phyloP scores from a whole-genome alignment of 1,140 invertebrate species.

The Stegodyphus mimosarum region DNA sequence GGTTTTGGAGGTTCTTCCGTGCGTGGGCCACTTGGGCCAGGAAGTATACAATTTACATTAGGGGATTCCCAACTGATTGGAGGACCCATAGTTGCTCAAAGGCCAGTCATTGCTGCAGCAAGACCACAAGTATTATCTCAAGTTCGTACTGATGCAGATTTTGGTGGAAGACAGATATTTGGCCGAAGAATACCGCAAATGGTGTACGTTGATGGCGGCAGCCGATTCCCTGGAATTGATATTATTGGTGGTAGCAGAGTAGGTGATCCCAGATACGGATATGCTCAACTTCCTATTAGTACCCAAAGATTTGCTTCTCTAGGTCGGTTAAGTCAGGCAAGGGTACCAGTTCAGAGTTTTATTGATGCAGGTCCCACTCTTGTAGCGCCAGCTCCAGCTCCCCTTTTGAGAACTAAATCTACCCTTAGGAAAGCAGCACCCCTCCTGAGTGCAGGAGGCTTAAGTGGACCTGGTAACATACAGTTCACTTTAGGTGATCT shows the following conservation, averaged over 20 bases:
- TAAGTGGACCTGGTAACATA: slow-evolving; percentile 8
- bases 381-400: neutral
- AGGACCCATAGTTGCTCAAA: neutral
- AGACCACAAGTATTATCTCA: neutral
- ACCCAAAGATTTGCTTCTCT: slow-evolving; percentile 17
- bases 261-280: slow-evolving; percentile 20
- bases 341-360: neutral
- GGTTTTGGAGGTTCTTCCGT: neutral
- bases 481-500: slow-evolving; percentile 32
- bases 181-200: slow-evolving; percentile 22
- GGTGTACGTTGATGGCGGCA: slow-evolving; percentile 42
- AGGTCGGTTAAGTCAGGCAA: slow-evolving; percentile 16
- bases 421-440: neutral
- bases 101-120: neutral
- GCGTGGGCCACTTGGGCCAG: neutral
- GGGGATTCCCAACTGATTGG: slow-evolving; percentile 28
- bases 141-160: slow-evolving; percentile 1
- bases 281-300: slow-evolving; percentile 12
- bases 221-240: slow-evolving; percentile 32
- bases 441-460: neutral
- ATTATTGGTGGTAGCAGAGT: slow-evolving; percentile 41
- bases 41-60: slow-evolving; percentile 36
- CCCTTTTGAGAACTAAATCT: neutral
- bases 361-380: slow-evolving; percentile 29
- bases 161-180: slow-evolving; percentile 15